Conservation (phyloP, 2,888 invertebrate genomes). For the Antheraea assamensis region DNA sequence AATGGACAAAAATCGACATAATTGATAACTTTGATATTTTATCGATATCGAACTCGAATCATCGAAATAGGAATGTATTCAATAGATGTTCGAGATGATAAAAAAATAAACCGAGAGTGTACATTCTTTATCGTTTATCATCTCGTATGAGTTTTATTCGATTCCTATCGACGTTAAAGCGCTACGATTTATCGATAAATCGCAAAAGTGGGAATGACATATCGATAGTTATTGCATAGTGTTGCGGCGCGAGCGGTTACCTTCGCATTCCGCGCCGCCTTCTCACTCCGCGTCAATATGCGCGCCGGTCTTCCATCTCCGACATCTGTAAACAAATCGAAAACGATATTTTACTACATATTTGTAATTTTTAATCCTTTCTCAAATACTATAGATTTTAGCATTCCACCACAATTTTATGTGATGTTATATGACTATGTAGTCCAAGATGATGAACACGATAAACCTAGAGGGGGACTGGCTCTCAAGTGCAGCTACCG, state of each 20-base stretch:
- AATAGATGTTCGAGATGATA: not conserved
- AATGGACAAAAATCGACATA: not conserved
- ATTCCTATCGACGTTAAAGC: not conserved
- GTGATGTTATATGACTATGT: no score
- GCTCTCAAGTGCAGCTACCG: no score
- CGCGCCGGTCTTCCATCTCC: conserved; percentile 73
- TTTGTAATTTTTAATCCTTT: no score
- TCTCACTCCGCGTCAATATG: conserved; percentile 64
- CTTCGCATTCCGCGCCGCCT: conserved; percentile 25
- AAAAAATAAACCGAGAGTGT: not conserved
- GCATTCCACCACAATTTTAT: no score
- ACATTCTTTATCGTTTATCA: no score
- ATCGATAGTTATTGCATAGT: not conserved
- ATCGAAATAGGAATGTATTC: not conserved
- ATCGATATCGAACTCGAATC: not conserved
- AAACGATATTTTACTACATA: no score
- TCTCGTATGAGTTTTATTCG: not conserved
- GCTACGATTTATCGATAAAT: not conserved
- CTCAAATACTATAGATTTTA: no score
- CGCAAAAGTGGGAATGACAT: not conserved
- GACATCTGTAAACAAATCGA: conserved; percentile 54
- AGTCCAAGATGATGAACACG: no score
- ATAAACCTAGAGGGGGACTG: no score
- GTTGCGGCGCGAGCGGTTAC: not conserved
- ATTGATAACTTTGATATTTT: not conserved